These are phyloP conservation scores for Tympanuchus pallidicinctus DNA, from an alignment of 2,113 vertebrate species.

Conservation along the genomic window DNA sequence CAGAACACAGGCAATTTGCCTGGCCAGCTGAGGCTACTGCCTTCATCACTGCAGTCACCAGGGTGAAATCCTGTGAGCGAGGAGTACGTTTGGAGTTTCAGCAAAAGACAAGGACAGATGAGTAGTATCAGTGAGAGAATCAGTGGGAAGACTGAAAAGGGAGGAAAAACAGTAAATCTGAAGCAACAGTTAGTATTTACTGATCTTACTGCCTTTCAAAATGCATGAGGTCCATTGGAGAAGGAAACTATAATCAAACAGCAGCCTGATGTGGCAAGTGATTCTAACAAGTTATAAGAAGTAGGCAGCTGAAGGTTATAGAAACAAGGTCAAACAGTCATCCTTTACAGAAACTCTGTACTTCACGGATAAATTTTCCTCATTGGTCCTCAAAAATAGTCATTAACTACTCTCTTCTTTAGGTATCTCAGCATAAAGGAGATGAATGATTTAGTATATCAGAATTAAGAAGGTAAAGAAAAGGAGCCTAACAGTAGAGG, in stretches of 20 bases:
- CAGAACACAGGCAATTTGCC: not conserved
- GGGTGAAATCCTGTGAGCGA: not conserved
- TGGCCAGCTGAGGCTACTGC: not conserved
- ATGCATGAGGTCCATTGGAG: not conserved
- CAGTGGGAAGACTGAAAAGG: not conserved
- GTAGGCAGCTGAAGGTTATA: not conserved
- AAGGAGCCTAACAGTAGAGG: not conserved
- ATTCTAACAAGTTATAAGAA: conserved; percentile 10
- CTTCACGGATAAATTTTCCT: not conserved
- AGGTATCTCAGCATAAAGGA: not conserved
- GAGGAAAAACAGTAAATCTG: not conserved
- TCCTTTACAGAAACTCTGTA: not conserved
- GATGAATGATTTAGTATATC: not conserved
- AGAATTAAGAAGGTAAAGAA: not conserved
- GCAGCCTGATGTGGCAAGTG: not conserved
- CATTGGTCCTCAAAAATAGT: not conserved
- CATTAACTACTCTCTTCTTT: not conserved
- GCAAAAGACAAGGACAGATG: not conserved
- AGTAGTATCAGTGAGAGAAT: not conserved
- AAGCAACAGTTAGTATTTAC: not conserved
- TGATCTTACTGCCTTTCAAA: not conserved
- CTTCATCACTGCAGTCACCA: not conserved
- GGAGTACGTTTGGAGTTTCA: not conserved
- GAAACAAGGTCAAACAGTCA: not conserved
- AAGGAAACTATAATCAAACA: not conserved